Evolutionary conservation across 2,797 vertebrate genomes (phyloP).

Genomic region (Crypturellus tataupa): DNA sequence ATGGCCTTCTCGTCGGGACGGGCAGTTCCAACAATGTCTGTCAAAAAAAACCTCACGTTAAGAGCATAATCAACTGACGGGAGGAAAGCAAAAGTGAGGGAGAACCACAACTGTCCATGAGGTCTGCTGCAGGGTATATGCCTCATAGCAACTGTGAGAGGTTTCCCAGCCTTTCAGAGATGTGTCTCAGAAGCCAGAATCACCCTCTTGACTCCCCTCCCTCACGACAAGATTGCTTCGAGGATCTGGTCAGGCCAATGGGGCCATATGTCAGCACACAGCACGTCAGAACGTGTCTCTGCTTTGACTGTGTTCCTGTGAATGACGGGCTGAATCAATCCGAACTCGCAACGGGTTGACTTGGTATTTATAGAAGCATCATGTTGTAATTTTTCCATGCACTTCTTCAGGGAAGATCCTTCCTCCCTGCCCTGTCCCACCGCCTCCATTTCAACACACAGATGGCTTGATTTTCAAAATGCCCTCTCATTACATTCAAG

Average conservation of each 20-base stretch:
- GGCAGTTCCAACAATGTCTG: slow-evolving; percentile 99
- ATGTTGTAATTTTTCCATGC: neutral
- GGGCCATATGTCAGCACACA: neutral
- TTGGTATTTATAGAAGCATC: neutral
- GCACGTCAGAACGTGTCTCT: neutral
- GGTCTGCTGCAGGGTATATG: neutral
- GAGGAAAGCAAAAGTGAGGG: slow-evolving; percentile 37
- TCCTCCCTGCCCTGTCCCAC: neutral
- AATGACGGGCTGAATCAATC: neutral
- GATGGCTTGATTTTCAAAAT: slow-evolving; percentile 44
- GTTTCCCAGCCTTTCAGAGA: slow-evolving; percentile 9
- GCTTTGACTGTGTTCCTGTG: neutral
- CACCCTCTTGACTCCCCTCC: neutral
- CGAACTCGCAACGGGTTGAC: neutral
- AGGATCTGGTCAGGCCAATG: neutral
- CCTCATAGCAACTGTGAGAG: neutral
- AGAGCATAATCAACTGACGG: slow-evolving; percentile 66
- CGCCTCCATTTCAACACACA: neutral
- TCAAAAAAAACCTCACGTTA: slow-evolving; percentile 83
- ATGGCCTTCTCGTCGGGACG: slow-evolving; percentile 99
- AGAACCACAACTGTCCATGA: slow-evolving; percentile 43
- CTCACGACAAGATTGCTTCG: neutral
- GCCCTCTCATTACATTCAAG: slow-evolving; percentile 8
- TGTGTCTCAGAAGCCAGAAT: neutral
- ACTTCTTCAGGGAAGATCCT: slow-evolving; percentile 1